These are phyloP conservation scores for Teinopalpus imperialis DNA, from an alignment of 2,888 invertebrate genomes.

Conservation along the genomic window DNA sequence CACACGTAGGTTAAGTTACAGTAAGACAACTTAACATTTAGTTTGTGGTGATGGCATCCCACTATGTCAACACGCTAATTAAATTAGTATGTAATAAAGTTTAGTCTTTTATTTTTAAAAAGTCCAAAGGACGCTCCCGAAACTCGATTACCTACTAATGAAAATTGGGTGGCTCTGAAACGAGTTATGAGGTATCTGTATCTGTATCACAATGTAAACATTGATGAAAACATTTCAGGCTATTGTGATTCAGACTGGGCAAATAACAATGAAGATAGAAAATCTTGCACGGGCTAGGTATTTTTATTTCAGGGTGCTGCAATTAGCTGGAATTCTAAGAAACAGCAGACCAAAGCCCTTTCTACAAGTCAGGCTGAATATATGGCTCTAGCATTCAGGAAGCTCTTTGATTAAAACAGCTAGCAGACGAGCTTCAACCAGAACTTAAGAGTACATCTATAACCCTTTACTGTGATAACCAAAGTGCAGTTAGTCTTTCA, in stretches of 20 bases:
- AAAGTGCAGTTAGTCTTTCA: constrained; percentile 36
- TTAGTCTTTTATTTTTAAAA: too few species aligned
- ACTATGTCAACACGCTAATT: too few species aligned
- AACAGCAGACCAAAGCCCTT: not conserved
- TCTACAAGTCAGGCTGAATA: not conserved
- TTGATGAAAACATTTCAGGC: not conserved
- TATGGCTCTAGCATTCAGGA: constrained; percentile 20
- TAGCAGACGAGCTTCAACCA: constrained; percentile 26
- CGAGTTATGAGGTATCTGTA: not conserved
- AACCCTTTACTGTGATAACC: constrained; percentile 32
- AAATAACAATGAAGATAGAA: not conserved
- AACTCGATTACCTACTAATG: not conserved
- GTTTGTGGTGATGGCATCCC: too few species aligned
- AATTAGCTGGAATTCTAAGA: constrained; percentile 1
- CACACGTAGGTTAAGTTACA: too few species aligned
- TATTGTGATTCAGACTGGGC: not conserved
- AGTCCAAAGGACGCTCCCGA: too few species aligned
- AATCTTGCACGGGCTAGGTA: not conserved
- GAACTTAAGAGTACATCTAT: too few species aligned
- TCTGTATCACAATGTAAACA: not conserved
- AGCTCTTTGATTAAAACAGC: constrained; percentile 30
- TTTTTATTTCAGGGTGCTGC: not conserved
- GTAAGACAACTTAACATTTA: too few species aligned
- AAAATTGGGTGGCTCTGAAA: not conserved
- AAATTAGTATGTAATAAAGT: too few species aligned